phyloP scores from a whole-genome alignment of 2,113 vertebrate genomes.

The Hymenochirus boettgeri region DNA sequence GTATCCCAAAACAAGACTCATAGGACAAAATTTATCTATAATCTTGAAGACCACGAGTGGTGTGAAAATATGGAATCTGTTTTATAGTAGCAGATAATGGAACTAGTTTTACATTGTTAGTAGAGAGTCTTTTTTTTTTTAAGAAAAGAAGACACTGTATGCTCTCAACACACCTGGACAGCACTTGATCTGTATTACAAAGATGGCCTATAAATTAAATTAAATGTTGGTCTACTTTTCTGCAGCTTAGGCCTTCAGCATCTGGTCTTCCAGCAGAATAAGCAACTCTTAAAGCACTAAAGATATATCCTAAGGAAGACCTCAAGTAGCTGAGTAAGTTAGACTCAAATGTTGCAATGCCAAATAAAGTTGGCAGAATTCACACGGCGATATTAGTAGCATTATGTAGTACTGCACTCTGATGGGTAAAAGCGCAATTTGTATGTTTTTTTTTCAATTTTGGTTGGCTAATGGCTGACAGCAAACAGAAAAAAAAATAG shows the following conservation, averaged over 20 bases:
- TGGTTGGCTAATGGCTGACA: constrained; percentile 43
- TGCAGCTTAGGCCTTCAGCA: constrained; percentile 45
- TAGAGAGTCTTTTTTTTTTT: constrained; percentile 59
- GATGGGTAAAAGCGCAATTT: background rate
- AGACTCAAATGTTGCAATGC: constrained; percentile 38
- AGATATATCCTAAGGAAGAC: constrained; percentile 40
- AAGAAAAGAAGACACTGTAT: constrained; percentile 49
- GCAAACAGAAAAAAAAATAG: constrained; percentile 45
- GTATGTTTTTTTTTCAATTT: background rate
- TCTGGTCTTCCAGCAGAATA: constrained; percentile 43
- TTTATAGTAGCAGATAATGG: constrained; percentile 75
- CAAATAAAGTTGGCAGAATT: constrained; percentile 25
- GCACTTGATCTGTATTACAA: constrained; percentile 44
- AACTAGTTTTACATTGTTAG: constrained; percentile 50
- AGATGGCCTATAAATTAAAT: constrained; percentile 21
- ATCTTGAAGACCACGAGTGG: constrained; percentile 91
- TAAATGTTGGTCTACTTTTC: constrained; percentile 39
- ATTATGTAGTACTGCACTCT: constrained; percentile 14
- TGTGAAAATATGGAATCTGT: constrained; percentile 99
- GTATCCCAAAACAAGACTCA: constrained; percentile 70
- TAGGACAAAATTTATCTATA: constrained; percentile 98
- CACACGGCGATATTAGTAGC: constrained; percentile 34
- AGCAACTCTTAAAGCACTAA: constrained; percentile 38
- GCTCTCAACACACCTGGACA: constrained; percentile 51
- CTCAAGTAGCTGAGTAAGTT: constrained; percentile 20